Evolutionary conservation across 2,113 vertebrate genomes (phyloP), one percentile per base, ranked within the genome.

Genomic region (Vanacampus margaritifer): DNA sequence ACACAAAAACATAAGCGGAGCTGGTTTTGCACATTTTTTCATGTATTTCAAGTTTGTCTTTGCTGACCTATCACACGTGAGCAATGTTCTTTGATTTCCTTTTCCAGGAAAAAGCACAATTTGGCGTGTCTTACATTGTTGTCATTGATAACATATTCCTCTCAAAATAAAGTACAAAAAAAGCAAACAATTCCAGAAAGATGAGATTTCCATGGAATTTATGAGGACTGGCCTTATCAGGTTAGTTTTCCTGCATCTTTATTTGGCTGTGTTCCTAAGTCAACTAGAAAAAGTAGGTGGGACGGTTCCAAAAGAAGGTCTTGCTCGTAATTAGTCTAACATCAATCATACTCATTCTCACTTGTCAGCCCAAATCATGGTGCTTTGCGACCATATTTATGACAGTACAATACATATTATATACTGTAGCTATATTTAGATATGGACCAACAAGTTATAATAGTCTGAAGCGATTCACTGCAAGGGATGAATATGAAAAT

Each of bases 181-280:
- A 64, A 69, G 48, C 21, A 35, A 19, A 56, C 54, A 17, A 17
- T 56, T 32, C 54, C 24, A 28, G 13, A 28, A 16, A 7, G 26
- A 16, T 1, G 53, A 56, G 26, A 32, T 17, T 54, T 54, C 14
- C 10, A 21, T 14, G 21, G 37, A 54, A 23, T 66, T 72, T 70
- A 59, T 32, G 71, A 56, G 50, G 58, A 19, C 64, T 64, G 24
- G 65, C 43, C 45, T 45, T 26, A 0, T 1, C 9, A 13, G 65
- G 39, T 26, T 51, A 2, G 1, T 70, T 79, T 80, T 70, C 62
- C 77, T 53, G 48, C 10, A 51, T 32, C 58, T 23, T 67, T 36
- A 59, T 69, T 75, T 82, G 83, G 72, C 77, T 65, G 45, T 23
- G 3, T 63, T 78, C 79, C 79, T 69, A 63, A 2, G 73, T 78